Base-by-base conservation (phyloP, 2,113 vertebrate genomes). In the Gadus macrocephalus region DNA sequence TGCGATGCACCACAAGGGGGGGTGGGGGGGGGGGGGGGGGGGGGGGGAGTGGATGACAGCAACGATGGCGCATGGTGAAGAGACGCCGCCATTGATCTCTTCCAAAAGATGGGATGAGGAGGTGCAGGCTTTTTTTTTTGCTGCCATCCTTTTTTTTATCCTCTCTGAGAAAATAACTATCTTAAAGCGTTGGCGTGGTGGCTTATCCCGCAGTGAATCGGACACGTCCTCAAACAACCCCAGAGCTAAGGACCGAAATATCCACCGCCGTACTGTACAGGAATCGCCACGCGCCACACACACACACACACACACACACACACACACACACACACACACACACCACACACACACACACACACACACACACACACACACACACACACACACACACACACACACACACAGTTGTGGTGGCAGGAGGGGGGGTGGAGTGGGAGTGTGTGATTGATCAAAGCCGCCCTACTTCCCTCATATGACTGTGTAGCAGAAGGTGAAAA, bases 31-130 rank as follows among this genome's bases (percentile, higher is more conserved):
- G 77, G 81, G 25, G 64, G 31, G 79, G 67, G 77, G 81, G 74
- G 74, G 63, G 78, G 81, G 80, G 74, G 81, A 75, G 87, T 86
- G 92, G 90, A 89, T 90, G 89, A 88, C 89, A 89, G 86, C 77
- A 84, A 85, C 42, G 12, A 12, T 82, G 91, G 87, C 78, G 72
- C 68, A 35, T 63, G 69, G 76, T 73, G 86, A 87, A 85, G 71
- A 82, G 64, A 35, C 67, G 79, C 64, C 76, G 64, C 60, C 59
- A 62, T 73, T 77, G 79, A 86, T 79, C 73, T 80, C 68, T 76
- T 78, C 62, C 78, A 78, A 72, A 78, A 63, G 59, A 28, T 25
- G 66, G 56, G 25, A 73, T 49, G 74, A 81, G 19, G 49, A 69
- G 53, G 60, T 14, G 42, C 42, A 2, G 31, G 5, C 42, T 49